Evolutionary conservation across 2,113 vertebrate genomes (phyloP).

Genomic region (Octodon degus): DNA sequence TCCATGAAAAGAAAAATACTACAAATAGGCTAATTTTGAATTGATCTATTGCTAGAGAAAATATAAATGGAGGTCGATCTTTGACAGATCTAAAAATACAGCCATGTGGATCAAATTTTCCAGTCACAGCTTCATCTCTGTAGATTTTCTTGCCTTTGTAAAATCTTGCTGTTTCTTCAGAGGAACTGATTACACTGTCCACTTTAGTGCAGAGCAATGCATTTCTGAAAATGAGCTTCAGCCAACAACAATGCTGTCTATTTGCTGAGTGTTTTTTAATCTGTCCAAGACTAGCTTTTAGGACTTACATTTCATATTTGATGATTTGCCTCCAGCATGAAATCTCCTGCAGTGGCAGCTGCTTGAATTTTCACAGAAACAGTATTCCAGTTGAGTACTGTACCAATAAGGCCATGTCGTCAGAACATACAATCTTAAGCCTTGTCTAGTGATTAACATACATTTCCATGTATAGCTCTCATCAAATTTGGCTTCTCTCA

Average conservation of each 20-base stretch:
- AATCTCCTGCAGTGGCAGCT: constrained; percentile 39
- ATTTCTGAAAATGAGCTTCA: constrained; percentile 61
- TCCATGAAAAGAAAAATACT: constrained; percentile 49
- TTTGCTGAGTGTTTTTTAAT: constrained; percentile 56
- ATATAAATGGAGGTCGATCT: constrained; percentile 62
- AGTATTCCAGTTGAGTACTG: constrained; percentile 17
- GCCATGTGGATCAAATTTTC: constrained; percentile 70
- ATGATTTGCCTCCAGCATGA: constrained; percentile 77
- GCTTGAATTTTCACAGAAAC: constrained; percentile 66
- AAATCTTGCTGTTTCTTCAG: constrained; percentile 69
- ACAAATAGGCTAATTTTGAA: constrained; percentile 56
- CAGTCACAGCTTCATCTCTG: constrained; percentile 68
- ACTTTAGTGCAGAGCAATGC: background rate
- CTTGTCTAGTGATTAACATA: constrained; percentile 55
- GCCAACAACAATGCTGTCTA: constrained; percentile 37
- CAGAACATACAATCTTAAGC: constrained; percentile 4
- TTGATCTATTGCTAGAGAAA: constrained; percentile 65
- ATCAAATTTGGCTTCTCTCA: constrained; percentile 14
- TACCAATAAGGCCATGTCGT: background rate
- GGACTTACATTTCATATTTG: constrained; percentile 75
- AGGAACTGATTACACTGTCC: constrained; percentile 66
- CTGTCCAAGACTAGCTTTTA: constrained; percentile 43
- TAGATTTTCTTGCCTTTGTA: constrained; percentile 64
- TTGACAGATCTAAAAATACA: constrained; percentile 76
- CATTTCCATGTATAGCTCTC: background rate